Percentiles rank a stretch among this genome's conserved stretches.
Evolutionary conservation across 2,113 vertebrate genomes (phyloP).

Genomic region (Eulemur macaco): DNA sequence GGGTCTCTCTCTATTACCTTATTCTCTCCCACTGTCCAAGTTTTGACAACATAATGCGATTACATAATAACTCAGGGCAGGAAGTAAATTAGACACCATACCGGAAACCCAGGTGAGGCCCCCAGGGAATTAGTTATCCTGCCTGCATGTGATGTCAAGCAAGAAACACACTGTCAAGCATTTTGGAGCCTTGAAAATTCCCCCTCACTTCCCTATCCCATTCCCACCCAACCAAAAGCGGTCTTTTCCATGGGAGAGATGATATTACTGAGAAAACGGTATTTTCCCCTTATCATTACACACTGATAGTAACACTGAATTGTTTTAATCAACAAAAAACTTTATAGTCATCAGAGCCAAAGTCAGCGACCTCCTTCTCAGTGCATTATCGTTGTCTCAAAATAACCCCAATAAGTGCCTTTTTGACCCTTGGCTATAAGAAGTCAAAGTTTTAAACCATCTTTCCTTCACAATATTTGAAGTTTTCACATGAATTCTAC

Average conservation of each 20-base stretch:
- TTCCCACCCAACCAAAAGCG: not conserved
- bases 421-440: not conserved
- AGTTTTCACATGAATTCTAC: not conserved
- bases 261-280: not conserved
- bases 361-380: not conserved
- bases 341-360: not conserved
- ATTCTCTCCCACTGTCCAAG: slow-evolving; percentile 28
- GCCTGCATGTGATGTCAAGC: not conserved
- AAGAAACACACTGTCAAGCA: slow-evolving; percentile 24
- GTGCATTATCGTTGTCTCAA: not conserved
- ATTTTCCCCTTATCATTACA: not conserved
- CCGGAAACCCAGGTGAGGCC: slow-evolving; percentile 56
- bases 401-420: not conserved
- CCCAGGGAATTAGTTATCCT: slow-evolving; percentile 20
- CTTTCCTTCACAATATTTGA: slow-evolving; percentile 29
- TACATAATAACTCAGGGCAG: slow-evolving; percentile 62
- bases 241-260: slow-evolving; percentile 6
- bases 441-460: not conserved
- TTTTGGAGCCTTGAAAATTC: not conserved
- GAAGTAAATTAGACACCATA: slow-evolving; percentile 57
- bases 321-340: not conserved
- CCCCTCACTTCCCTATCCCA: not conserved
- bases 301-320: not conserved
- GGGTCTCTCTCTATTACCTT: slow-evolving; percentile 49
- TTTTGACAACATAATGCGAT: slow-evolving; percentile 72